These are phyloP conservation scores for Fragum whitleyi DNA, from an alignment of 2,888 invertebrate species.

Conservation along the genomic window DNA sequence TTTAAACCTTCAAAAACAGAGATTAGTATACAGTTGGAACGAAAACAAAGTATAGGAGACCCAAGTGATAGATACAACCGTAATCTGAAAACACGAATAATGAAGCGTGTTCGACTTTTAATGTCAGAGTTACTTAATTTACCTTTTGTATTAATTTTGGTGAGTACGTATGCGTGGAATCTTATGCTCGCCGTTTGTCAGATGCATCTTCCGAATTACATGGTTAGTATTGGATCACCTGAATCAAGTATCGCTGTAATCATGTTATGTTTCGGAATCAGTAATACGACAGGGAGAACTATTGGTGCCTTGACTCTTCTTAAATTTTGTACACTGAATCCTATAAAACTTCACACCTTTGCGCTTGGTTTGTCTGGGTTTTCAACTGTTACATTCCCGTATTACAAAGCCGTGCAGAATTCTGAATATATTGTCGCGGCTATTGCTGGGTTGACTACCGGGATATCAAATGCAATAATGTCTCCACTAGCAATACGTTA, in stretches of 20 bases:
- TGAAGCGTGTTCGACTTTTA: neutral
- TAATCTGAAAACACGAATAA: neutral
- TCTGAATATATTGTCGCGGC: constrained; percentile 36
- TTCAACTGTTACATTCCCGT: constrained; percentile 42
- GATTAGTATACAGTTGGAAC: constrained; percentile 12
- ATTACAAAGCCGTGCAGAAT: constrained; percentile 24
- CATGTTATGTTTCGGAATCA: constrained; percentile 48
- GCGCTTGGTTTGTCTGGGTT: constrained; percentile 42
- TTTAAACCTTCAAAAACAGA: constrained; percentile 56
- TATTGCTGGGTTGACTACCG: constrained; percentile 55
- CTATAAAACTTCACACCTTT: constrained; percentile 26
- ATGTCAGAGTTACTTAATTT: constrained; percentile 21
- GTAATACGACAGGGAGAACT: constrained; percentile 50
- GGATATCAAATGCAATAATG: constrained; percentile 55
- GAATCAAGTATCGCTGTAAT: constrained; percentile 34
- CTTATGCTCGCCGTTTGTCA: constrained; percentile 42
- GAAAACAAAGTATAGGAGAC: neutral
- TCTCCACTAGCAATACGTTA: constrained; percentile 58
- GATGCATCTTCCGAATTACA: constrained; percentile 59
- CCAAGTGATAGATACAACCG: neutral
- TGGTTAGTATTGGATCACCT: constrained; percentile 27
- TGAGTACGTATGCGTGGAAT: constrained; percentile 56
- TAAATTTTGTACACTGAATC: constrained; percentile 23
- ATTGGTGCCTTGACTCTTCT: constrained; percentile 30
- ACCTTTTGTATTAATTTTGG: constrained; percentile 41